Conservation (phyloP, 2,888 invertebrate genomes). For the Eupithecia tripunctaria region DNA sequence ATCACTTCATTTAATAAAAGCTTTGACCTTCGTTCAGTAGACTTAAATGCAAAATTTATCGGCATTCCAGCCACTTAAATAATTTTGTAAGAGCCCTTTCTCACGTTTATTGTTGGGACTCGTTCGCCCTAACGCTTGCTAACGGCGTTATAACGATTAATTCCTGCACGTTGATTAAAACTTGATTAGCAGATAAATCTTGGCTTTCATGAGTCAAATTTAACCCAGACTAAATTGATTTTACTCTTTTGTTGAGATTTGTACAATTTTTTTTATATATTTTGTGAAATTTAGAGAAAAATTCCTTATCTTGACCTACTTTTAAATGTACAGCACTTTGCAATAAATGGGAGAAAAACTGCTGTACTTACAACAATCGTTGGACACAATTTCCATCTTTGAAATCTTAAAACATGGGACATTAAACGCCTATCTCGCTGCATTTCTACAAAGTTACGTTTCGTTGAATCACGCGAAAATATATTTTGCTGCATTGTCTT, state of each 20-base stretch:
- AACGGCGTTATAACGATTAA: conserved; percentile 77
- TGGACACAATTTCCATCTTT: conserved; percentile 53
- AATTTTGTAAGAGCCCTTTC: conserved; percentile 63
- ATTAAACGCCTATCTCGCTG: conserved; percentile 50
- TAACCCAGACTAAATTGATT: not conserved
- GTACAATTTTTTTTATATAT: not conserved
- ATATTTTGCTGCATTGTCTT: conserved; percentile 34
- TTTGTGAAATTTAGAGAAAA: not conserved
- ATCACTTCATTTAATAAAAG: conserved; percentile 27
- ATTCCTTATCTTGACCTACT: conserved; percentile 24
- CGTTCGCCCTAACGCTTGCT: conserved; percentile 52
- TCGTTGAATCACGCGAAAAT: conserved; percentile 22
- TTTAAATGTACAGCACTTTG: conserved; percentile 26
- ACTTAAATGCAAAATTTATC: conserved; percentile 53
- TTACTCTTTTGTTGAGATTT: conserved; percentile 1
- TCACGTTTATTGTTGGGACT: conserved; percentile 71
- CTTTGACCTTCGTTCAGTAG: conserved; percentile 34
- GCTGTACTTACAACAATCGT: conserved; percentile 45
- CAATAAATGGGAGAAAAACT: conserved; percentile 40
- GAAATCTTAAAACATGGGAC: conserved; percentile 54
- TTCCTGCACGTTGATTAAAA: conserved; percentile 77
- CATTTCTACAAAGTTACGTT: conserved; percentile 39
- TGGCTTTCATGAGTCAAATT: conserved; percentile 41
- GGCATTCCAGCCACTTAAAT: conserved; percentile 60
- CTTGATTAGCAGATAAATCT: conserved; percentile 75